Evolutionary conservation across 2,113 vertebrate species (phyloP).

Genomic region (Benitochromis conjunctus): DNA sequence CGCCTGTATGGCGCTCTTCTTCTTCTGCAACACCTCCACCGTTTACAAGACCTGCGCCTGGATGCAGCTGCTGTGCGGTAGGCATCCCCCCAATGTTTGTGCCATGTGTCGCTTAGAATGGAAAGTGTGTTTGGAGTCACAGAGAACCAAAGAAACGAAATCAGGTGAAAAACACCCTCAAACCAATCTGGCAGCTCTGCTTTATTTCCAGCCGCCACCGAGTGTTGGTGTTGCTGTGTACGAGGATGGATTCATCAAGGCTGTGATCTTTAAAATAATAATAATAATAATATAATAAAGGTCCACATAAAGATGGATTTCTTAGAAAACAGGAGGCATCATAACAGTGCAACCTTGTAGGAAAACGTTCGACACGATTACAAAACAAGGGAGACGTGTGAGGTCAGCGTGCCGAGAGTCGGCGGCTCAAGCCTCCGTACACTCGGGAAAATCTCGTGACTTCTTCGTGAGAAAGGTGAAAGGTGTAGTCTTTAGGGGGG

Average conservation of each 20-base stretch:
- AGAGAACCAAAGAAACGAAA: neutral
- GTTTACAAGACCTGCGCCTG: constrained; percentile 99
- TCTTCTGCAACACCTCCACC: constrained; percentile 98
- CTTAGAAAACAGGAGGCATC: neutral
- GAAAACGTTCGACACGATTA: neutral
- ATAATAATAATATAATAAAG: neutral
- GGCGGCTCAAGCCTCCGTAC: neutral
- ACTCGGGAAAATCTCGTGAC: neutral
- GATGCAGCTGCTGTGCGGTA: constrained; percentile 98
- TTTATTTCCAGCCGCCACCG: neutral
- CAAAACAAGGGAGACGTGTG: neutral
- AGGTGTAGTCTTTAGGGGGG: neutral
- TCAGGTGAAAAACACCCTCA: neutral
- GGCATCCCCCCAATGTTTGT: neutral
- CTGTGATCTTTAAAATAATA: neutral
- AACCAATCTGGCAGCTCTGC: neutral
- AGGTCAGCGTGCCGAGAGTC: neutral
- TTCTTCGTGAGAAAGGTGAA: neutral
- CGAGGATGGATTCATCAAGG: neutral
- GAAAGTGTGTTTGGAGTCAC: neutral
- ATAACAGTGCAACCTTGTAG: neutral
- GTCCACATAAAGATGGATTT: neutral
- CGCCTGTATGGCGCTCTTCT: constrained; percentile 94
- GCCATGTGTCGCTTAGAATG: neutral
- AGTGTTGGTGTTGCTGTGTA: neutral